phyloP scores from a whole-genome alignment of 2,888 invertebrate species.

The Lycaena phlaeas region DNA sequence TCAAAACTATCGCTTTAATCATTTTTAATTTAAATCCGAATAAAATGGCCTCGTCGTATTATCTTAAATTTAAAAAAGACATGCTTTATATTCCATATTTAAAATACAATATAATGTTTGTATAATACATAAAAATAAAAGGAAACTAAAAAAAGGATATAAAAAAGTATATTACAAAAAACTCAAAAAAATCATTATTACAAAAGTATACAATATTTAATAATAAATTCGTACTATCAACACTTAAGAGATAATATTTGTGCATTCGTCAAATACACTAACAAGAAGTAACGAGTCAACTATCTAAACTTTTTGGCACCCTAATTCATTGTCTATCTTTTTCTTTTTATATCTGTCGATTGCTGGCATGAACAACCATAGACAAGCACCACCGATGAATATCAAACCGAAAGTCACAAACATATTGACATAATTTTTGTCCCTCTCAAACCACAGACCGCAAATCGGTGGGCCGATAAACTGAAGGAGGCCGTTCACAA shows the following conservation, averaged over 20 bases:
- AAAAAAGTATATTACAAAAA: conserved; percentile 5
- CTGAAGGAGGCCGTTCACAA: conserved; percentile 87
- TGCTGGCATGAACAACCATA: conserved; percentile 85
- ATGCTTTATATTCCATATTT: too few species aligned
- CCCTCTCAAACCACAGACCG: conserved; percentile 78
- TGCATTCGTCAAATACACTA: conserved; percentile 10
- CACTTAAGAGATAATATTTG: conserved; percentile 9
- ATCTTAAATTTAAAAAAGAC: too few species aligned
- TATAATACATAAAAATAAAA: conserved; percentile 1
- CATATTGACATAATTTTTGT: conserved; percentile 78
- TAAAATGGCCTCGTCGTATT: too few species aligned
- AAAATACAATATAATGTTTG: too few species aligned
- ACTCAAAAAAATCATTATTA: conserved; percentile 1
- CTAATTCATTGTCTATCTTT: conserved; percentile 20
- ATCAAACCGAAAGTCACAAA: conserved; percentile 83
- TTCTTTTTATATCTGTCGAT: conserved; percentile 63
- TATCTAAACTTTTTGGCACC: conserved; percentile 14
- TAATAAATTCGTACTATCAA: conserved; percentile 7
- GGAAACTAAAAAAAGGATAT: neutral
- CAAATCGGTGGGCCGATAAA: conserved; percentile 86
- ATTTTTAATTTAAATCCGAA: too few species aligned
- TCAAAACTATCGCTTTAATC: too few species aligned
- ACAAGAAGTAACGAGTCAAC: neutral
- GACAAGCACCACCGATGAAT: conserved; percentile 79
- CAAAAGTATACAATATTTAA: neutral